Base-by-base conservation (phyloP, 30 jellyfish, hydroid and myxozoan species). In the Chironex yamaguchii region DNA sequence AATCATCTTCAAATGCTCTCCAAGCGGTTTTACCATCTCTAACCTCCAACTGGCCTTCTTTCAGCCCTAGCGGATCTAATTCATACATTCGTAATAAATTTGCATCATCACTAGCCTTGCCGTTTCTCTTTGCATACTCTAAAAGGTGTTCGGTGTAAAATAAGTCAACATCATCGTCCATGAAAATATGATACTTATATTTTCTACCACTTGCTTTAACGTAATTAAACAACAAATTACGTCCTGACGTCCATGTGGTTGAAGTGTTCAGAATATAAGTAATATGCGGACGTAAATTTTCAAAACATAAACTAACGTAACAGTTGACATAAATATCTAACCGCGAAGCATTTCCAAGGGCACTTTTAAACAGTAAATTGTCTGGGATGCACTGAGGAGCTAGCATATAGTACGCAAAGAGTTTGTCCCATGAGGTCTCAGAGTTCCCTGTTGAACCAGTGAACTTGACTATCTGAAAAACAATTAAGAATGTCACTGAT, bases 111-210 rank as follows among this genome's bases (percentile, higher is more conserved):
- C 1, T 23, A 9, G n/a, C 76, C 3, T n/a, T 2, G 1, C 28
- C 27, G 4, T 3, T 12, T 14, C 29, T 29, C 3, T n/a, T 70
- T 13, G 29, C 4, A 34, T 31, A 70, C 13, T 31, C 24, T 9
- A 31, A 6, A 70, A 27, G 14, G 12, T 31, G 29, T 22, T 14
- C 4, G 22, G 84, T 70, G 24, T 25, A 32, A 34, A 70, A 25
- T 3, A 36, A 29, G 26, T 12, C n/a, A 6, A 32, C 84, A 22
- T 70, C 84, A 70, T 70, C 84, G 27, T 70, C 84, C 34, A 70
- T n/a, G 84, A 70, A 70, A 9, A 70, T 34, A 22, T 70, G 84
- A 32, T 70, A 70, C 9, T 25, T 3, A 22, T 70, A 70, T 34
- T 70, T 32, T 13, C 13, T 31, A 3, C 76, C 76, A 2, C 11